Evolutionary conservation across 2,888 invertebrate genomes (phyloP).

Genomic region (Dryomyza anilis): DNA sequence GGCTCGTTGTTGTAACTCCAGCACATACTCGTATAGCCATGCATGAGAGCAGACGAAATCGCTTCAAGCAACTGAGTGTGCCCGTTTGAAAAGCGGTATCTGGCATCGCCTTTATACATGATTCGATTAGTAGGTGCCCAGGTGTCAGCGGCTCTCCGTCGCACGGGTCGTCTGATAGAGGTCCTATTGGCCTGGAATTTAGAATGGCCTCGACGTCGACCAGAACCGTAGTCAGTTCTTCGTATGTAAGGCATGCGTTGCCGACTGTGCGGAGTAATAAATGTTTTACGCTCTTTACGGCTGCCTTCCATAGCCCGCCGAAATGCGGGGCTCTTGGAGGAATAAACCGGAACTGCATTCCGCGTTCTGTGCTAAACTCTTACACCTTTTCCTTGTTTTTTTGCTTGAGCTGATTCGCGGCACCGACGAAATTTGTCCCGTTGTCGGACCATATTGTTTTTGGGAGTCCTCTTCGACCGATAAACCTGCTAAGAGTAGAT

Average conservation of each 20-base stretch:
- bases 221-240: not conserved
- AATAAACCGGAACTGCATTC: slow-evolving; percentile 13
- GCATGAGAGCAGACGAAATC: no score
- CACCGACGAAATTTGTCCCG: no score
- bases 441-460: not conserved
- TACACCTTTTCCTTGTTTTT: no score
- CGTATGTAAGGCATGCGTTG: not conserved
- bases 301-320: slow-evolving; percentile 18
- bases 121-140: no score
- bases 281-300: not conserved
- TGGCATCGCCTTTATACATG: no score
- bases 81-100: no score
- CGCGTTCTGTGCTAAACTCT: no score
- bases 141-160: slow-evolving; percentile 35
- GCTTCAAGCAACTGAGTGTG: no score
- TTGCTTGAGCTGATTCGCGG: no score
- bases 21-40: no score
- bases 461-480: not conserved
- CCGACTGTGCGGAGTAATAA: not conserved
- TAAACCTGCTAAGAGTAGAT: not conserved
- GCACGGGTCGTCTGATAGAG: slow-evolving; percentile 32
- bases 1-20: no score
- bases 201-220: slow-evolving; percentile 28
- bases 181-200: slow-evolving; percentile 37
- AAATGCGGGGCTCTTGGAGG: slow-evolving; percentile 9